A percentile compares a stretch with the other conserved stretches of the same genome.
Conservation (phyloP, 2,797 vertebrate species). For the Tenualosa thibaudeaui region DNA sequence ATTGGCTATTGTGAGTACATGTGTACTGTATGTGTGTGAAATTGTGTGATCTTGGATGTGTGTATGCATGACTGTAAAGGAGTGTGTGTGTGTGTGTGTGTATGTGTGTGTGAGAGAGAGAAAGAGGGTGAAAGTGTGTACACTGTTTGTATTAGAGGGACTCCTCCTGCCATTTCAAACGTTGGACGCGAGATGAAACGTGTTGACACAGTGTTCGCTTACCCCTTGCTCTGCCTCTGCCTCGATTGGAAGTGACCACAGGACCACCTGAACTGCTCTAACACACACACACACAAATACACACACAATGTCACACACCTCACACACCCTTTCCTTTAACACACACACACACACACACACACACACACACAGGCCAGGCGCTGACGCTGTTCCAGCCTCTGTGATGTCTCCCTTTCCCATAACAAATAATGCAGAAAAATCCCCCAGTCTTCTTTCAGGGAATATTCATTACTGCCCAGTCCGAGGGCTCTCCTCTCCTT, state of each 20-base stretch:
- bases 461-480: conserved; percentile 75
- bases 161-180: conserved; percentile 56
- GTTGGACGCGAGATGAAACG: conserved; percentile 59
- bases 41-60: conserved; percentile 37
- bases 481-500: conserved; percentile 70
- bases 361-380: conserved; percentile 26
- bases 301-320: conserved; percentile 21
- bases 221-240: conserved; percentile 55
- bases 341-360: conserved; percentile 14
- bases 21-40: conserved; percentile 30
- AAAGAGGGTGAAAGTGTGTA: conserved; percentile 39
- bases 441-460: conserved; percentile 72
- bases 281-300: conserved; percentile 34
- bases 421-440: conserved; percentile 78
- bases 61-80: not conserved
- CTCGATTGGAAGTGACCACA: conserved; percentile 57
- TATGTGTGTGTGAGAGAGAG: conserved; percentile 37
- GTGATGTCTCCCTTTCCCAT: conserved; percentile 73
- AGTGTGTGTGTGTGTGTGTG: conserved; percentile 35
- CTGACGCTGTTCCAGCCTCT: conserved; percentile 59
- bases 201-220: conserved; percentile 62
- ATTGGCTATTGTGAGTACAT: conserved; percentile 41
- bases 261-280: conserved; percentile 67
- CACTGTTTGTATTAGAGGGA: conserved; percentile 43
- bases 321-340: too few relatives aligned